These are phyloP conservation scores for Reticulitermes speratus DNA, from an alignment of 1,140 invertebrate genomes.

Conservation along the genomic window DNA sequence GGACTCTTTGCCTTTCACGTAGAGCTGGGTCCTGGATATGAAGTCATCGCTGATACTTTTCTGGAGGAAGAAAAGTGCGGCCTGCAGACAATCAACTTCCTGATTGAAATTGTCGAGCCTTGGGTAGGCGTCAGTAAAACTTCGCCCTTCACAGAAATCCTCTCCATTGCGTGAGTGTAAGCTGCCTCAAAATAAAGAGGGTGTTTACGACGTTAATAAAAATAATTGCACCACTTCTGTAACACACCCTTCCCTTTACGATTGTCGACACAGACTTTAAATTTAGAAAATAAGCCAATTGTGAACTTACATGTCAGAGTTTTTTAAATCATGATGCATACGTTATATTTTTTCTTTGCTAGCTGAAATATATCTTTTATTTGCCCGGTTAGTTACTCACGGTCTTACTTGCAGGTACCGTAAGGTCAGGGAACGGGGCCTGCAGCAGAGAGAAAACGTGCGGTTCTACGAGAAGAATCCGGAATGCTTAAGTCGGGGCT, in stretches of 20 bases:
- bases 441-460: conserved; percentile 20
- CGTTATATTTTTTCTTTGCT: no score
- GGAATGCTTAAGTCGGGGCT: conserved; percentile 47
- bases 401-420: conserved; percentile 22
- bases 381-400: neutral
- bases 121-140: conserved; percentile 50
- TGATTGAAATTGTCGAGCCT: conserved; percentile 25
- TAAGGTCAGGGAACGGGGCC: conserved; percentile 28
- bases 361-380: no score
- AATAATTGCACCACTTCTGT: no score
- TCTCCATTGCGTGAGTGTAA: conserved; percentile 49
- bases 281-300: no score
- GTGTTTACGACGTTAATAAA: no score
- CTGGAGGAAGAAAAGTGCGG: conserved; percentile 66
- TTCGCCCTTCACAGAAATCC: conserved; percentile 60
- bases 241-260: no score
- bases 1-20: conserved; percentile 63
- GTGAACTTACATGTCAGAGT: no score
- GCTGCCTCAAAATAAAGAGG: neutral
- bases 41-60: conserved; percentile 62
- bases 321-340: no score
- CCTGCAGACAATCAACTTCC: conserved; percentile 46
- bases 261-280: no score
- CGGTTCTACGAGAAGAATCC: conserved; percentile 33
- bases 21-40: conserved; percentile 45